Base-by-base conservation (phyloP, 2,797 vertebrate genomes). In the Hoplostethus mediterraneus region DNA sequence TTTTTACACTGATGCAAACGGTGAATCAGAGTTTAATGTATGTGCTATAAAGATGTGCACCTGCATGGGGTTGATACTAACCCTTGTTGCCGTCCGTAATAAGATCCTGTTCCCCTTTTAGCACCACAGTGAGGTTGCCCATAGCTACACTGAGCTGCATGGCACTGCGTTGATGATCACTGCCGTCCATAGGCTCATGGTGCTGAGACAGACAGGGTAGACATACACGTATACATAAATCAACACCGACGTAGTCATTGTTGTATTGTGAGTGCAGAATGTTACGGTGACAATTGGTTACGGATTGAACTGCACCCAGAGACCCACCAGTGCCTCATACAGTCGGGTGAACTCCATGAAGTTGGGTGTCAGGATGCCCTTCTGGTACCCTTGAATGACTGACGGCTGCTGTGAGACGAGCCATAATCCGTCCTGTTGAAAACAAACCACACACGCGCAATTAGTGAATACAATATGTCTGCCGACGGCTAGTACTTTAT, bases 301-400 rank as follows among this genome's bases (percentile, higher is more conserved):
- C 9, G 9, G 51, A 44, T 8, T 31, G 13, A 42, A 53, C 6
- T 13, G 31, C 40, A 38, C 30, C 0, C 2, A 63, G 31, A 68
- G 28, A 93, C 96, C 94, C 90, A 99, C 98, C 96, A 98, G 93
- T 0, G 97, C 96, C 85, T 98, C 96, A 62, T 96, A 97, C 0
- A 99, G 94, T 48, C 98, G 94, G 67, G 93, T 95, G 81, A 99
- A 99, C 89, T 99, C 98, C 95, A 97, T 94, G 3, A 95, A 93
- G 92, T 99, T 99, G 6, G 98, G 98, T 5, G 98, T 99, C 52
- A 99, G 96, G 81, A 99, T 94, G 42, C 95, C 97, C 90, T 95
- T 95, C 77, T 91, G 95, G 89, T 99, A 98, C 16, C 96, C 97
- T 45, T 97, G 97, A 82, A 99, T 95, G 73, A 99, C 90, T 74